Evolutionary conservation across 2,888 invertebrate genomes (phyloP), one percentile per base, ranked within the genome.

Genomic region (Arctia plantaginis): DNA sequence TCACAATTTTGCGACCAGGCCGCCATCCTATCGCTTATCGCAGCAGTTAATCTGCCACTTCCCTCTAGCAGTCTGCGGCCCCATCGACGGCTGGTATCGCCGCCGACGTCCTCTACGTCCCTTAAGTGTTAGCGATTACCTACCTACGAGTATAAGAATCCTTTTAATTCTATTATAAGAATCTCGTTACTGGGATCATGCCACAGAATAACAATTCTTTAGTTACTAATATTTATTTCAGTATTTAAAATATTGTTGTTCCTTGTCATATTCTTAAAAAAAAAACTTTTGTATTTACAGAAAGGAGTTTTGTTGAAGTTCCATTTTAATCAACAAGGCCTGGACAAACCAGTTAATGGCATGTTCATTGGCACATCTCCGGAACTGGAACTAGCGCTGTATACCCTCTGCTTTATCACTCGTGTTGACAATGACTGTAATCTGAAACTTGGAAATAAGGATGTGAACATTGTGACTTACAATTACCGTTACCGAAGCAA

Each of bases 381-480:
- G 0, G 99, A 99, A 93, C 95, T 99, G 80, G 99, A 99, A 92
- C 96, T 99, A 93, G 98, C 99, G 0, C 91, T 99, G 4, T 99
- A 98, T 90, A 98, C 99, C 0, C 96, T 98, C 8, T 99, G 99
- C 89, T 99, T 98, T 90, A 94, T 98, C 66, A 94, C 98, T 23
- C 96, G 98, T 72, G 97, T 97, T 0, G 97, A 98, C 85, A 95
- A 96, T 76, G 96, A 97, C 10, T 99, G 98, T 85, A 97, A 97
- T 0, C 95, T 98, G 20, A 97, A 97, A 72, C 93, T 98, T 76
- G 97, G 96, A 77, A 97, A 97, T 55, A 97, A 97, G 77, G 96
- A 96, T 80, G 97, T 98, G 79, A 96, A 96, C 78, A 97, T 99
- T 79, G 93, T 97, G 79, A 98, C 98, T 0, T 97, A 97, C 86